A percentile compares a stretch with the other conserved stretches of the same genome.
phyloP scores from a whole-genome alignment of 2,113 vertebrate genomes.

The Coturnix japonica region DNA sequence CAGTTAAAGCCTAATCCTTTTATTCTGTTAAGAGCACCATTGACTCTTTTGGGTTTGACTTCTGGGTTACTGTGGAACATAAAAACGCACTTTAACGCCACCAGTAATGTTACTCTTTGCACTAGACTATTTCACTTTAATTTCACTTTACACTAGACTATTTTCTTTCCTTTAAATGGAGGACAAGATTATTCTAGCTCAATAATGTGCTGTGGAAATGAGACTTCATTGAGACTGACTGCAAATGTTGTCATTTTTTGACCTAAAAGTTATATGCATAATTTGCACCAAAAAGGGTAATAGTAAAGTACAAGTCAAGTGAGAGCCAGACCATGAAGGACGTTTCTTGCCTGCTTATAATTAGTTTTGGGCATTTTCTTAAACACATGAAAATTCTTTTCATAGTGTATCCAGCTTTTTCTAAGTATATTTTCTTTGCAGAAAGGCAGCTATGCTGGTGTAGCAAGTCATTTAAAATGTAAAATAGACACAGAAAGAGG shows the following conservation, averaged over 20 bases:
- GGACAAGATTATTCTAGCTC: slow-evolving; percentile 36
- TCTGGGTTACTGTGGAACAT: not conserved
- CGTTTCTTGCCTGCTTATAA: not conserved
- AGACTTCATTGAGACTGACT: not conserved
- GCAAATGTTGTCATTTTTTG: not conserved
- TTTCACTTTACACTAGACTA: not conserved
- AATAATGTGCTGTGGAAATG: not conserved
- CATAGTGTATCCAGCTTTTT: not conserved
- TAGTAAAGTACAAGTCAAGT: not conserved
- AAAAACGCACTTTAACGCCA: slow-evolving; percentile 4
- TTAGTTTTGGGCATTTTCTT: not conserved
- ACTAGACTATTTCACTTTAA: not conserved
- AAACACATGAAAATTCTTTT: not conserved
- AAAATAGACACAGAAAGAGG: rapidly evolving
- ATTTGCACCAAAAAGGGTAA: not conserved
- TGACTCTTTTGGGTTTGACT: not conserved
- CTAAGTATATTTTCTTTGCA: not conserved
- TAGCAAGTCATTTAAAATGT: not conserved
- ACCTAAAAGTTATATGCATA: not conserved
- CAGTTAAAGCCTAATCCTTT: not conserved
- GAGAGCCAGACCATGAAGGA: not conserved
- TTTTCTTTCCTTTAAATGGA: not conserved
- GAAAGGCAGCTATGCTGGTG: not conserved
- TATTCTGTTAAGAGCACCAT: not conserved
- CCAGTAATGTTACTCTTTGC: not conserved